Base-by-base conservation (phyloP, 2,888 invertebrate species). In the Julus scandinavius region DNA sequence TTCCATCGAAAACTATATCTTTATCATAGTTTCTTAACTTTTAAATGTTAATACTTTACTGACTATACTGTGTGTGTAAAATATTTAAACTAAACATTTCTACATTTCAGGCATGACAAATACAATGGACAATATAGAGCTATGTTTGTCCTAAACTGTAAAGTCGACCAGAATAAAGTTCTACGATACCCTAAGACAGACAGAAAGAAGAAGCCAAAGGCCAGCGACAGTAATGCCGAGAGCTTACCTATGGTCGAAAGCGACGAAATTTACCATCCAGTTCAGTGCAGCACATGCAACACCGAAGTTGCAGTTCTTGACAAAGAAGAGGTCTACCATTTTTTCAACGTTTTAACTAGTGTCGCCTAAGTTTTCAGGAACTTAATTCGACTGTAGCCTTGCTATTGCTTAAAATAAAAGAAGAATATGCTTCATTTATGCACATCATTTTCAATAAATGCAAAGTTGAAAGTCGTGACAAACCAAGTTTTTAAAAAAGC, bases 141-240 rank as follows among this genome's bases (percentile, higher is more conserved):
- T 15, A 94, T 94, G 94, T 94, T 94, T 92, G 94, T 94, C 1
- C 92, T 92, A 90, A 94, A 94, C 91, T 94, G 94, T 91, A 90
- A 89, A n/a, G 92, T 94, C 2, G 93, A 93, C 88, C 90, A 91
- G 87, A 92, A 91, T 4, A 91, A 92, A 90, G 90, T 89, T 5
- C 89, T 92, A 15, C 89, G 89, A 85, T 91, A 91, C 87, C 91
- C 91, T 17, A 87, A 90, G 88, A 88, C 85, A n/a, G 58, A 90
- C 86, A 91, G 91, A 86, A 90, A 90, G 40, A 90, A 90, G 85
- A 91, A 91, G 88, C 91, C 90, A 88, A 90, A 88, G 87, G 90
- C 90, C 88, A 90, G 72, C 4, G 9, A 90, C 15, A 15, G 17
- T 72, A 20, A 17, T 50, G 54, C 29, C 15, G 86, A 17, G 3